Percentiles rank a stretch among this genome's conserved stretches.
These are phyloP conservation scores for Halesus radiatus DNA, from an alignment of 1,140 invertebrate species.

Conservation along the genomic window DNA sequence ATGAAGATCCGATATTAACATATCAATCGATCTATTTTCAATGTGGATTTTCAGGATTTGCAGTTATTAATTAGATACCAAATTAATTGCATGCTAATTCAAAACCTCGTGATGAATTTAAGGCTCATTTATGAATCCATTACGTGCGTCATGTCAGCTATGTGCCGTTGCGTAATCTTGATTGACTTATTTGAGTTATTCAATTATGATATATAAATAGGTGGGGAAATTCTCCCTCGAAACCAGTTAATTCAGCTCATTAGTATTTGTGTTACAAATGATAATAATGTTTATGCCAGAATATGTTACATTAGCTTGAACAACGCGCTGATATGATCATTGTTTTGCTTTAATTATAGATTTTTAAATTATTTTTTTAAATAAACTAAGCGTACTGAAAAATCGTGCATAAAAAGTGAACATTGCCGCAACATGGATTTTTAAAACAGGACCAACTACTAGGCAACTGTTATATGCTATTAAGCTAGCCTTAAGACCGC, in stretches of 20 bases:
- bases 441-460: no score
- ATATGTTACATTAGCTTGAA: not conserved
- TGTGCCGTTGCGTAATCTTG: conserved; percentile 12
- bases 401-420: no score
- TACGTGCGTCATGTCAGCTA: not conserved
- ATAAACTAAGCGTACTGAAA: no score
- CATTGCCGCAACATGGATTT: no score
- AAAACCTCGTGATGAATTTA: not conserved
- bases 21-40: no score
- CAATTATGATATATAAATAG: conserved; percentile 10
- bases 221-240: not conserved
- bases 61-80: no score
- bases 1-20: no score
- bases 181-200: conserved; percentile 32
- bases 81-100: no score
- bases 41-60: no score
- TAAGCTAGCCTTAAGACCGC: no score
- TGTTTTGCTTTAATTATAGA: not conserved
- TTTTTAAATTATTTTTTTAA: no score
- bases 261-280: not conserved
- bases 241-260: not conserved
- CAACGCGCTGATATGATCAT: not conserved
- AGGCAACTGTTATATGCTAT: no score
- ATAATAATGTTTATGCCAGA: not conserved
- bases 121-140: not conserved